A percentile compares a stretch with the other conserved stretches of the same genome.
Conservation (phyloP, 2,113 vertebrate genomes). For the Eolophus roseicapilla region DNA sequence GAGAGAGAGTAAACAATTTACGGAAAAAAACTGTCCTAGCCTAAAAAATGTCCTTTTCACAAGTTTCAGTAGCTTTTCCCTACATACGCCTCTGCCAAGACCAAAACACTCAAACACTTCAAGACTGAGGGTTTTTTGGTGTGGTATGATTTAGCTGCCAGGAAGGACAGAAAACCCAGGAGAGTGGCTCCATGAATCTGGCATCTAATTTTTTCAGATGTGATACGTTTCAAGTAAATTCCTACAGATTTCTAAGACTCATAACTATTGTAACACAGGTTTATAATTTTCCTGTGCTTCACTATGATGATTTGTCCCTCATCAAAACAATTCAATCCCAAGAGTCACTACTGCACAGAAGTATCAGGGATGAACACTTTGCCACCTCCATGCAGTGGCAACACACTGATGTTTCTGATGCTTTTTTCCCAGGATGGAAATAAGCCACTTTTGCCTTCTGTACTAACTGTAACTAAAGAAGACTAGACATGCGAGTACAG, state of each 20-base stretch:
- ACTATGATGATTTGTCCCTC: not conserved
- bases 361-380: not conserved
- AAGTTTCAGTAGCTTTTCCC: not conserved
- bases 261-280: not conserved
- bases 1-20: not conserved
- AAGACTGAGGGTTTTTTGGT: not conserved
- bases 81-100: not conserved
- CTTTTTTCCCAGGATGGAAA: not conserved
- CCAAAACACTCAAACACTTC: not conserved
- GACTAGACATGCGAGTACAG: slow-evolving; percentile 18
- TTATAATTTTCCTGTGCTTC: not conserved
- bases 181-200: not conserved
- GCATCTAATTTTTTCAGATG: not conserved
- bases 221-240: not conserved
- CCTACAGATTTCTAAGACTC: not conserved
- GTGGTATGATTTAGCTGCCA: not conserved
- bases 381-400: not conserved
- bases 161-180: not conserved
- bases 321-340: not conserved
- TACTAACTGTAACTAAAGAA: not conserved
- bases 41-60: not conserved
- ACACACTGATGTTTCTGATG: not conserved
- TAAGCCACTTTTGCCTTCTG: not conserved
- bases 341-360: not conserved
- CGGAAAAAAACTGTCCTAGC: not conserved